A percentile compares a stretch with the other conserved stretches of the same genome.
Evolutionary conservation across 2,113 vertebrate genomes (phyloP).

Genomic region (Alosa alosa): DNA sequence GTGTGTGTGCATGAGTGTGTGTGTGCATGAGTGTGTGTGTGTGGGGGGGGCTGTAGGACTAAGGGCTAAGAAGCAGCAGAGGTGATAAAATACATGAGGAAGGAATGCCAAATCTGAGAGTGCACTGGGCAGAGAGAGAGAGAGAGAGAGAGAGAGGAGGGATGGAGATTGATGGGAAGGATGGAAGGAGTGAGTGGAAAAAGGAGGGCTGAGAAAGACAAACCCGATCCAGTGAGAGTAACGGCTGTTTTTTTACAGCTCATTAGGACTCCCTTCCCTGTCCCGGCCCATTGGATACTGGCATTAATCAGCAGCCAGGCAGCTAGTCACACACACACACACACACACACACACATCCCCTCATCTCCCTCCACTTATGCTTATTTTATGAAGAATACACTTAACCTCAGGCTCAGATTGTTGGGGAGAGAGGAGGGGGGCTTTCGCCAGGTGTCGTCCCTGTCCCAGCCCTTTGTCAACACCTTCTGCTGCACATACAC

Average conservation of each 20-base stretch:
- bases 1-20: too few species aligned
- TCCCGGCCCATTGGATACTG: constrained; percentile 72
- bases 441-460: not conserved
- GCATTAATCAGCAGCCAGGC: constrained; percentile 71
- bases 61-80: not conserved
- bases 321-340: constrained; percentile 46
- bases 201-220: constrained; percentile 30
- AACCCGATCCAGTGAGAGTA: constrained; percentile 26
- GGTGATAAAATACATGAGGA: not conserved
- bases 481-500: not conserved
- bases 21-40: not conserved
- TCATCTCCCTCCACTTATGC: constrained; percentile 64
- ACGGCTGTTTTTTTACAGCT: constrained; percentile 73
- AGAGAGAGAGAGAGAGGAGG: not conserved
- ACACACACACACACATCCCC: not conserved
- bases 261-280: constrained; percentile 72
- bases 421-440: not conserved
- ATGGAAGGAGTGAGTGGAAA: constrained; percentile 35
- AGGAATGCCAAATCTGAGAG: not conserved
- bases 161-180: constrained; percentile 14
- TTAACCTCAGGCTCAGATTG: not conserved
- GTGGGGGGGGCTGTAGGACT: not conserved
- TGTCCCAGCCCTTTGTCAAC: not conserved
- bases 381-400: constrained; percentile 71
- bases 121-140: not conserved